phyloP scores from a whole-genome alignment of 1,140 invertebrate genomes.

The Macrobrachium nipponense region DNA sequence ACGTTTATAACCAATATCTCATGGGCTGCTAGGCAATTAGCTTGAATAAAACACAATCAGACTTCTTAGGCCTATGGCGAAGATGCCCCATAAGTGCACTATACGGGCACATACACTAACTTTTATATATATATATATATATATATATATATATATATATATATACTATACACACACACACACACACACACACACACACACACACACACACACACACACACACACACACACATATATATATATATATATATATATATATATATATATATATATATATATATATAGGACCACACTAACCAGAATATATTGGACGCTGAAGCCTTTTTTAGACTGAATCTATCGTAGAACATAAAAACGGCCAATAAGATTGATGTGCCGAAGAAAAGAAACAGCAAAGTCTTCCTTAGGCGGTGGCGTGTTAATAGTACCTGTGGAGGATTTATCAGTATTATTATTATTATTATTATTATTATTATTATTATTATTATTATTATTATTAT shows the following conservation, averaged over 20 bases:
- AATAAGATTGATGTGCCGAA: too few species aligned
- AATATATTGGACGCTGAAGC: too few species aligned
- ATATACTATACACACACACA: slow-evolving; percentile 1
- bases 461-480: background rate
- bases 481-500: slow-evolving; percentile 1
- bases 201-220: background rate
- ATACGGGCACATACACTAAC: background rate
- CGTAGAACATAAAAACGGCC: too few species aligned
- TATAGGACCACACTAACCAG: background rate
- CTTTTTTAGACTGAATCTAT: too few species aligned
- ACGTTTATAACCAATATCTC: too few species aligned
- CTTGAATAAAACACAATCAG: too few species aligned
- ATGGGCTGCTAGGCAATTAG: too few species aligned
- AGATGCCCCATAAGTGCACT: background rate
- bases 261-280: slow-evolving; percentile 16
- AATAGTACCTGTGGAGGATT: background rate
- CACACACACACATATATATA: background rate
- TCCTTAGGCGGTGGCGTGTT: too few species aligned
- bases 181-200: background rate
- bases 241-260: slow-evolving; percentile 20
- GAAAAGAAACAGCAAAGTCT: too few species aligned
- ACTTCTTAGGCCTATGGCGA: too few species aligned
- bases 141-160: slow-evolving; percentile 20
- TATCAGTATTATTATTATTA: background rate
- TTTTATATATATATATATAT: slow-evolving; percentile 20